Evolutionary conservation across 2,888 invertebrate species (phyloP).

Genomic region (Eurytoma adleriae): DNA sequence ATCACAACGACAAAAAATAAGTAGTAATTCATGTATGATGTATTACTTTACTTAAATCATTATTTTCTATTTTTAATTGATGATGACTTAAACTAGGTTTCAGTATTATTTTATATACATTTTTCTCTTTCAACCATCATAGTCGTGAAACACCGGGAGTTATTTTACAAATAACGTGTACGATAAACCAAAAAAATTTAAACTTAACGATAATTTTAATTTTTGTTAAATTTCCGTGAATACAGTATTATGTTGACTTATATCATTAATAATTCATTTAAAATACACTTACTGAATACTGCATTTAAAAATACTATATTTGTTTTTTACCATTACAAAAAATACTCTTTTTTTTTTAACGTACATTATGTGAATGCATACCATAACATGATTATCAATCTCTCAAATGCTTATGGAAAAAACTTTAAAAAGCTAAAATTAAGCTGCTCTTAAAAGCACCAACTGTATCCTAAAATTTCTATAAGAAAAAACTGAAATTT

Average conservation of each 20-base stretch:
- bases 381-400: not conserved
- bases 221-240: no score
- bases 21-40: no score
- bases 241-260: not conserved
- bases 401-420: not conserved
- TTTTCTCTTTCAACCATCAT: no score
- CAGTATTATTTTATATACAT: no score
- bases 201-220: no score
- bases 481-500: not conserved
- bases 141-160: no score
- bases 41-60: no score
- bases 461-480: not conserved
- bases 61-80: no score
- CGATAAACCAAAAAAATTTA: no score
- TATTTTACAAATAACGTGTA: no score
- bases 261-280: not conserved
- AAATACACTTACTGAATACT: slow-evolving; percentile 2
- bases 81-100: no score
- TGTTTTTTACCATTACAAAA: slow-evolving; percentile 8
- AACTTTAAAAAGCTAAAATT: slow-evolving; percentile 1
- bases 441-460: slow-evolving; percentile 3
- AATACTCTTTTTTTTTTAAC: slow-evolving; percentile 1
- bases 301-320: slow-evolving; percentile 23
- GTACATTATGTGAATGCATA: slow-evolving; percentile 1
- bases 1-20: no score